Percentiles rank a stretch among this genome's conserved stretches.
phyloP scores from a whole-genome alignment of 2,888 invertebrate species.

The Nymphalis polychloros region DNA sequence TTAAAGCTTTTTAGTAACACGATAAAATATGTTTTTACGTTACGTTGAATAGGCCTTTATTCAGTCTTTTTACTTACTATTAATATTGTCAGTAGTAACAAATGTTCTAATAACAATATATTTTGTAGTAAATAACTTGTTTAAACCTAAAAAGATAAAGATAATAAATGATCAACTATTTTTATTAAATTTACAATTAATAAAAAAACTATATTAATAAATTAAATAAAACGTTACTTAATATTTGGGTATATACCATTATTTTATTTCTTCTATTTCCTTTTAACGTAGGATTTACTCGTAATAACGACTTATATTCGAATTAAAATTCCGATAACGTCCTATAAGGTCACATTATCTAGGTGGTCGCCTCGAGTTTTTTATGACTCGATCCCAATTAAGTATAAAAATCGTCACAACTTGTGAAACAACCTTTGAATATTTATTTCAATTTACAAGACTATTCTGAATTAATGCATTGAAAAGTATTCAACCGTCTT shows the following conservation, averaged over 20 bases:
- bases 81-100: slow-evolving; percentile 24
- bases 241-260: not conserved
- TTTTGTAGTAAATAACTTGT: not conserved
- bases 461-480: slow-evolving; percentile 14
- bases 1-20: slow-evolving; percentile 2
- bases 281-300: not conserved
- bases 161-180: not conserved
- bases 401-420: slow-evolving; percentile 14
- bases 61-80: slow-evolving; percentile 31
- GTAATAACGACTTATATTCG: not conserved
- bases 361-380: slow-evolving; percentile 3
- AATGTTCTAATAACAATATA: not conserved
- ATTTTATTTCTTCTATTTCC: not conserved
- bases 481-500: slow-evolving; percentile 23
- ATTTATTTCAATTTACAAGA: slow-evolving; percentile 18
- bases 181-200: not conserved
- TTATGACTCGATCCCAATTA: slow-evolving; percentile 20
- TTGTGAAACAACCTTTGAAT: slow-evolving; percentile 14
- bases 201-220: not conserved
- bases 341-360: slow-evolving; percentile 7
- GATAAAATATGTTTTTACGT: not conserved
- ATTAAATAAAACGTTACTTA: not conserved
- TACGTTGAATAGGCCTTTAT: slow-evolving; percentile 14
- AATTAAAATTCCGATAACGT: slow-evolving; percentile 1
- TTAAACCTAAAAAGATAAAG: slow-evolving; percentile 1